Evolutionary conservation across 2,888 invertebrate genomes (phyloP).

Genomic region (Automeris io): DNA sequence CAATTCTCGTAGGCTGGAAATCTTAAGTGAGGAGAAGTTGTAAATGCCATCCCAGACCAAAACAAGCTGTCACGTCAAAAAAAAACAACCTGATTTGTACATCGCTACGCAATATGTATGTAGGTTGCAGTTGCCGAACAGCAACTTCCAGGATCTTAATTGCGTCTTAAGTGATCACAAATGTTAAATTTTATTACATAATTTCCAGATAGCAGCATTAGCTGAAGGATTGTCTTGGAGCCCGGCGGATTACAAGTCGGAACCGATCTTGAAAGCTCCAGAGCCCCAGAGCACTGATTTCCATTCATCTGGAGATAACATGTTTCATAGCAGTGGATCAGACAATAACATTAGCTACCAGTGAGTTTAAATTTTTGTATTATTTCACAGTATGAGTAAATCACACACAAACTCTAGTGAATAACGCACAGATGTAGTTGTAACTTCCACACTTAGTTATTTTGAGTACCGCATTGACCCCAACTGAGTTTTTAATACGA

Average conservation of each 20-base stretch:
- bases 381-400: background rate
- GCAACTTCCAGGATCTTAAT: too few relatives aligned
- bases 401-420: background rate
- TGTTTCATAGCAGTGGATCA: slow-evolving; percentile 51
- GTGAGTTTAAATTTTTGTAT: slow-evolving; percentile 71
- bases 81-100: too few relatives aligned
- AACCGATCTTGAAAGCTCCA: slow-evolving; percentile 32
- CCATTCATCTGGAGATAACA: slow-evolving; percentile 43
- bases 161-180: too few relatives aligned
- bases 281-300: slow-evolving; percentile 41
- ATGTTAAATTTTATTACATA: too few relatives aligned
- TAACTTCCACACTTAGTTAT: background rate
- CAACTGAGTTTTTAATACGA: background rate
- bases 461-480: background rate
- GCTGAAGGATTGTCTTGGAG: slow-evolving; percentile 60
- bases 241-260: slow-evolving; percentile 52
- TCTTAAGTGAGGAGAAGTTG: too few relatives aligned
- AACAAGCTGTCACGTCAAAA: too few relatives aligned
- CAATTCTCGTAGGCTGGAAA: too few relatives aligned
- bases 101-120: too few relatives aligned
- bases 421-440: background rate
- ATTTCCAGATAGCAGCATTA: slow-evolving; percentile 47
- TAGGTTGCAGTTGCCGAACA: too few relatives aligned
- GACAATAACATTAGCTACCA: slow-evolving; percentile 79
- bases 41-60: too few relatives aligned